phyloP scores from a whole-genome alignment of 1,140 invertebrate genomes.

The Neuroterus valhalla region DNA sequence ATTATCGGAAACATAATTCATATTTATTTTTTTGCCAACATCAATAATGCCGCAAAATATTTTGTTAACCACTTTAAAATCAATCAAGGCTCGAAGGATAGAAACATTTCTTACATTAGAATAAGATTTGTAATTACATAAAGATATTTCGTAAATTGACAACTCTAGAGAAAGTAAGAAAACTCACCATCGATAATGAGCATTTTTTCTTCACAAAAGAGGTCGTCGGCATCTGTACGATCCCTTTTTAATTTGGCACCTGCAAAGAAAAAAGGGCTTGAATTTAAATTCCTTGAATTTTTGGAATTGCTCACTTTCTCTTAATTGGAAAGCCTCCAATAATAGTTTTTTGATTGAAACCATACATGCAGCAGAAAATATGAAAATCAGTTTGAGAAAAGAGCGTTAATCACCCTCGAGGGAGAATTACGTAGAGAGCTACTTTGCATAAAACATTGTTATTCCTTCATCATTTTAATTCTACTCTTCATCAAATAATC shows the following conservation, averaged over 20 bases:
- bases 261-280: slow-evolving; percentile 48
- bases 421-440: too few relatives aligned
- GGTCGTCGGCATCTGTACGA: slow-evolving; percentile 70
- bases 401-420: too few relatives aligned
- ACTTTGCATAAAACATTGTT: too few relatives aligned
- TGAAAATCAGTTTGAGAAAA: too few relatives aligned
- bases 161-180: neutral
- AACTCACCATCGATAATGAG: slow-evolving; percentile 73
- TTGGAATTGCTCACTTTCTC: too few relatives aligned
- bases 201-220: slow-evolving; percentile 74
- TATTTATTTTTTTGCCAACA: neutral
- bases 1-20: too few relatives aligned
- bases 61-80: neutral
- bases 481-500: too few relatives aligned
- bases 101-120: neutral
- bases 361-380: too few relatives aligned
- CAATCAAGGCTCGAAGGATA: neutral
- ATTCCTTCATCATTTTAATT: too few relatives aligned
- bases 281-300: too few relatives aligned
- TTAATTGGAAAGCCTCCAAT: too few relatives aligned
- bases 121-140: neutral
- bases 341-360: too few relatives aligned
- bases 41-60: neutral
- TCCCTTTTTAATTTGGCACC: slow-evolving; percentile 71
- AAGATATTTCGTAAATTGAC: neutral